These are phyloP conservation scores for Morone saxatilis DNA, from an alignment of 2,113 vertebrate genomes.

Conservation along the genomic window DNA sequence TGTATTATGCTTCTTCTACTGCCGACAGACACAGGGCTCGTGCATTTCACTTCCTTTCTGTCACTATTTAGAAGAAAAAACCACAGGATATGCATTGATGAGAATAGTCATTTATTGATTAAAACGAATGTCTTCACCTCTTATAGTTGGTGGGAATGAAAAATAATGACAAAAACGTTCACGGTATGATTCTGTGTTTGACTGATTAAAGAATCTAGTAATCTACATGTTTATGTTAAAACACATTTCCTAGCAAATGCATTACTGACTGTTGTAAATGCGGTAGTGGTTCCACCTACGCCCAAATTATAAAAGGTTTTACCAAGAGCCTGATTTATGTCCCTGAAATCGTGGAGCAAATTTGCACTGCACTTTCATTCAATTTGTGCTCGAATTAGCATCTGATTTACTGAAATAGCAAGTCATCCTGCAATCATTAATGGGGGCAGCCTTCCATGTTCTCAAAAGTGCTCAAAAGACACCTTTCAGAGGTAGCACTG, in stretches of 20 bases:
- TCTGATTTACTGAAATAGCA: slow-evolving; percentile 7
- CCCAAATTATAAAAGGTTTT: background rate
- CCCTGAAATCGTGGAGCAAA: background rate
- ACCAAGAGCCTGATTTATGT: background rate
- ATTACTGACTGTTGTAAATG: background rate
- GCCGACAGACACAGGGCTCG: background rate
- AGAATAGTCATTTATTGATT: background rate
- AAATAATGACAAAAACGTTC: no score
- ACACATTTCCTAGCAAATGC: background rate
- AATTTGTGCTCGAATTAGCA: slow-evolving; percentile 14
- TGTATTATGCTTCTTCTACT: background rate
- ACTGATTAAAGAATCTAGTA: background rate
- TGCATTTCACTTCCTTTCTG: no score
- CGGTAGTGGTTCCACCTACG: background rate
- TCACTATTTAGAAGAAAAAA: background rate
- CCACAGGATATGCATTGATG: background rate
- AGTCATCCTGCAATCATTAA: slow-evolving; percentile 17
- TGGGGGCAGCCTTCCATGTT: background rate
- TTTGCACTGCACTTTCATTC: slow-evolving; percentile 1
- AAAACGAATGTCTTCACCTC: background rate
- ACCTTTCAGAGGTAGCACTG: background rate
- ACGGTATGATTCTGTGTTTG: background rate
- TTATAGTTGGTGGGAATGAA: no score
- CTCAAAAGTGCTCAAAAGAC: background rate
- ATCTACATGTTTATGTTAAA: background rate